These are phyloP conservation scores for Hipparchia semele DNA, from an alignment of 2,888 invertebrate species.

Conservation along the genomic window DNA sequence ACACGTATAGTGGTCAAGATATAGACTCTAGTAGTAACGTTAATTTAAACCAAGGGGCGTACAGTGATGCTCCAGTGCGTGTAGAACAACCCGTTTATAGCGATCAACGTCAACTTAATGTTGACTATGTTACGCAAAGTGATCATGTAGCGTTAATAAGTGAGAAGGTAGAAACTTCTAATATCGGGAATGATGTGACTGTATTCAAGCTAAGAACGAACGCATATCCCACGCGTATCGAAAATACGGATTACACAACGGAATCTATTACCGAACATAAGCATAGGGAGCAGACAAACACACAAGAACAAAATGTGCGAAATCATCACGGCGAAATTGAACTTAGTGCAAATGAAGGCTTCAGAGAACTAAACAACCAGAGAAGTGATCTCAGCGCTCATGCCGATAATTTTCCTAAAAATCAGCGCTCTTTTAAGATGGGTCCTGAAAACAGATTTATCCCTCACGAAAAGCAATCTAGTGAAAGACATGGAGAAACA, in stretches of 20 bases:
- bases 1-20: slow-evolving; percentile 1
- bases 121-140: slow-evolving; percentile 10
- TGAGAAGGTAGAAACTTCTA: slow-evolving; percentile 5
- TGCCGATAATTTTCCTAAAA: background rate
- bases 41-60: background rate
- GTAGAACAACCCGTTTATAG: background rate
- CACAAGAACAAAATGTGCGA: background rate
- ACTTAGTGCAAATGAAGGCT: background rate
- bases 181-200: slow-evolving; percentile 14
- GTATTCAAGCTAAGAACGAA: slow-evolving; percentile 23
- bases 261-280: slow-evolving; percentile 10
- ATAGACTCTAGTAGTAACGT: slow-evolving; percentile 17
- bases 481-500: background rate
- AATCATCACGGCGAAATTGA: background rate
- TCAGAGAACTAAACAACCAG: background rate
- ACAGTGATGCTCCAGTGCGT: background rate
- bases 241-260: background rate
- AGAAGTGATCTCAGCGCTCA: background rate
- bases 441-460: background rate
- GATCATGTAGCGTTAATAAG: slow-evolving; percentile 16
- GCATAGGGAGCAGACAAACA: background rate
- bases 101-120: background rate
- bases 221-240: slow-evolving; percentile 5
- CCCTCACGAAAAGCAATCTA: background rate
- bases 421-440: background rate